Base-by-base conservation (phyloP, 2,888 invertebrate genomes). In the Macrosoma leucophasiata region DNA sequence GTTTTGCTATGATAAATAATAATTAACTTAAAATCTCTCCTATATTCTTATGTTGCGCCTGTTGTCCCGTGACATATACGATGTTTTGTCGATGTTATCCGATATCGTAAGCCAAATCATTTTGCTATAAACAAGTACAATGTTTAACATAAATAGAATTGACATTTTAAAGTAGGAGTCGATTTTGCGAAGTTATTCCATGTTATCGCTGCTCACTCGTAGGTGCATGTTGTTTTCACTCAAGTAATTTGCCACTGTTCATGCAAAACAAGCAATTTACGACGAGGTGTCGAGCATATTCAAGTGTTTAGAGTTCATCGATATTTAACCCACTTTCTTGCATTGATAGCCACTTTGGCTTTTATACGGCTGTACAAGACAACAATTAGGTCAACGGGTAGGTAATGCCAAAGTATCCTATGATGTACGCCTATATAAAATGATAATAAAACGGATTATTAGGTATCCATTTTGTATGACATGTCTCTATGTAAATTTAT, bases 301-400 rank as follows among this genome's bases (percentile, higher is more conserved):
- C 50, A 58, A 59, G 52, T 65, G 60, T 66, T 62, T 62, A 60
- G 57, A 56, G 63, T 67, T 59, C 68, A 67, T 78, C 73, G 70
- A 76, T 76, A 79, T 78, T 79, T 78, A 81, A 77, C 81, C 81
- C 59, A 76, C 63, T 75, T 82, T 64, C 70, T 68, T 70, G 59
- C 68, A 70, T 79, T 79, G 75, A 78, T 74, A 72, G 76, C 62
- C 71, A 67, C 72, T 73, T 74, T 58, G 62, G 62, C 52, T 58
- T 62, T 66, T 70, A 64, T 57, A 70, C 59, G 58, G 60, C 63
- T 62, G 62, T 75, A 74, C 66, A 65, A 67, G 62, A 62, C 67
- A 64, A 66, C 75, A 82, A 78, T 79, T 74, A 77, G 81, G 82
- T 81, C 81, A 76, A 40, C 55, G 54, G 64, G 70, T 66, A 60